A percentile compares a stretch with the other conserved stretches of the same genome.
phyloP scores from a whole-genome alignment of 1,140 invertebrate species.

The Steinernema feltiae region DNA sequence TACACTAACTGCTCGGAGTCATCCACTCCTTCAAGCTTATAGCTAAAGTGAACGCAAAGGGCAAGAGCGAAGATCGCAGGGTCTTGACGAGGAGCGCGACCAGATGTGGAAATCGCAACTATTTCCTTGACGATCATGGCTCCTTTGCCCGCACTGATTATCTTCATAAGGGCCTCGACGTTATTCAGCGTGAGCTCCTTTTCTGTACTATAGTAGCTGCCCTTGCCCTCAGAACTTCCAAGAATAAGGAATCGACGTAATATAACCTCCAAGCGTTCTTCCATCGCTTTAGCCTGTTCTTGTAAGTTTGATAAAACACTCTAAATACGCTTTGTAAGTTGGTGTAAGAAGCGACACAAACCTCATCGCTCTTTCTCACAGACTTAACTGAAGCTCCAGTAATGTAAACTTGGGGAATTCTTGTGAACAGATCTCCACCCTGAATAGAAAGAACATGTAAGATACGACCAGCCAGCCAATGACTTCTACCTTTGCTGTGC shows the following conservation, averaged over 20 bases:
- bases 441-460: neutral
- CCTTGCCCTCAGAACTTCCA: constrained; percentile 50
- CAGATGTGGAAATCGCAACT: constrained; percentile 51
- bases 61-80: constrained; percentile 58
- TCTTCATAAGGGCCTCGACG: constrained; percentile 45
- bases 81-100: constrained; percentile 57
- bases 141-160: constrained; percentile 55
- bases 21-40: neutral
- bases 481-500: neutral
- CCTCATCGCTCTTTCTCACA: neutral
- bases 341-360: neutral
- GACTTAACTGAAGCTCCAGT: neutral
- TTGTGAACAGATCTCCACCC: neutral
- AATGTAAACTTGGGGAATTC: neutral
- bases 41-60: constrained; percentile 50
- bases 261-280: too few relatives aligned
- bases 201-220: constrained; percentile 53
- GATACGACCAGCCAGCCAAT: neutral
- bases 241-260: constrained; percentile 59
- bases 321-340: neutral
- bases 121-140: constrained; percentile 54
- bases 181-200: constrained; percentile 55
- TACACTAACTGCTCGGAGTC: neutral
- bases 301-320: too few relatives aligned
- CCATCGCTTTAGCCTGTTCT: too few relatives aligned